Evolutionary conservation across 1,140 invertebrate genomes (phyloP).

Genomic region (Zaprionus gabonicus): DNA sequence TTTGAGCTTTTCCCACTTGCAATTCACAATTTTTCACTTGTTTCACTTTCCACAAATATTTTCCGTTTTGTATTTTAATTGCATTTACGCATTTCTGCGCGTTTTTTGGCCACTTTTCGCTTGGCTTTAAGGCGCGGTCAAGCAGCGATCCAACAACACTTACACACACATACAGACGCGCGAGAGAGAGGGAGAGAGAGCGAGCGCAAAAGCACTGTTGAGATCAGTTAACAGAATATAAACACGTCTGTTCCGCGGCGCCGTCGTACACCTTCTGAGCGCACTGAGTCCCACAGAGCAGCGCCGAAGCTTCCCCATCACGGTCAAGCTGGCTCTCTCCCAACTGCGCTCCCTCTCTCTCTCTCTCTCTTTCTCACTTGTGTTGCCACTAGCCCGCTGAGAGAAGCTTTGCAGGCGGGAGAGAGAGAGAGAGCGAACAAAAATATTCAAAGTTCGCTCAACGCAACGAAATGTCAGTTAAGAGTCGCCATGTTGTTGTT

Average conservation of each 20-base stretch:
- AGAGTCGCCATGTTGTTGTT: not conserved
- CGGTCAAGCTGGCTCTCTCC: constrained; percentile 9
- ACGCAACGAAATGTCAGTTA: constrained; percentile 32
- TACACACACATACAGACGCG: constrained; percentile 34
- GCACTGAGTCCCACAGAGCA: constrained; percentile 57
- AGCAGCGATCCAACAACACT: constrained; percentile 54
- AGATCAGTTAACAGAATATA: constrained; percentile 61
- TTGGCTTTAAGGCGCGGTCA: constrained; percentile 78
- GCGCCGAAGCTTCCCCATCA: constrained; percentile 26
- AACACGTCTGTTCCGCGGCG: constrained; percentile 66
- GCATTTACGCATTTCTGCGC: constrained; percentile 23
- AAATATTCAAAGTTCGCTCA: constrained; percentile 42
- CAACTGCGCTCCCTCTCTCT: not conserved
- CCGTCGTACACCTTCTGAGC: constrained; percentile 68
- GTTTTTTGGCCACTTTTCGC: constrained; percentile 45
- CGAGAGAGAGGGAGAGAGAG: constrained; percentile 31
- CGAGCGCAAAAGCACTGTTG: constrained; percentile 69
- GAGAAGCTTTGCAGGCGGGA: constrained; percentile 29
- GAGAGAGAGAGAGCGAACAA: not conserved
- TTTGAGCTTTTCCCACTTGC: constrained; percentile 11
- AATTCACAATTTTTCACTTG: constrained; percentile 30
- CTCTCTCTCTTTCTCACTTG: constrained; percentile 12
- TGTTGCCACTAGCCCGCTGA: constrained; percentile 1
- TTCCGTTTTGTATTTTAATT: constrained; percentile 4
- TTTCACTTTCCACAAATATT: constrained; percentile 22